Evolutionary conservation across 2,888 invertebrate genomes (phyloP).

Genomic region (Philaethria dido): DNA sequence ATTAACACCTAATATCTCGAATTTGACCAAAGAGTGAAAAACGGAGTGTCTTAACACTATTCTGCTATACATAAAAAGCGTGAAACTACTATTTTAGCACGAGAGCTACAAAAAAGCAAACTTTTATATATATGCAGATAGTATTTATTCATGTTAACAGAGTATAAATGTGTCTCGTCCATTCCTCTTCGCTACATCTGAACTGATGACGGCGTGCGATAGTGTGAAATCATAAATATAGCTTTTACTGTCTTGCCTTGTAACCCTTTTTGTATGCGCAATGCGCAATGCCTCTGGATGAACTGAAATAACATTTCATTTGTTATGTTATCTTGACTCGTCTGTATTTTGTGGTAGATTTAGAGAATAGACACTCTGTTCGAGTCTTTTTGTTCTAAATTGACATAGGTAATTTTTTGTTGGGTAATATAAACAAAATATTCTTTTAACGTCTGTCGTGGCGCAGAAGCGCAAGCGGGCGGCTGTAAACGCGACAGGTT

Average conservation of each 20-base stretch:
- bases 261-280: constrained; percentile 51
- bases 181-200: constrained; percentile 45
- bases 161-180: constrained; percentile 45
- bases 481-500: too few relatives aligned
- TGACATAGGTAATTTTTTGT: too few relatives aligned
- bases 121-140: constrained; percentile 30
- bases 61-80: too few relatives aligned
- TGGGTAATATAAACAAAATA: too few relatives aligned
- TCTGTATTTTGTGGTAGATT: not conserved
- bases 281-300: constrained; percentile 45
- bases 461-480: too few relatives aligned
- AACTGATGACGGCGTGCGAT: constrained; percentile 66
- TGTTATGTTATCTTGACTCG: constrained; percentile 17
- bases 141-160: constrained; percentile 36
- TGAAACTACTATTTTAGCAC: too few relatives aligned
- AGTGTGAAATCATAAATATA: constrained; percentile 76
- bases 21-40: not conserved
- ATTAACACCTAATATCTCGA: not conserved
- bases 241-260: constrained; percentile 56
- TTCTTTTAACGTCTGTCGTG: too few relatives aligned
- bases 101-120: not conserved
- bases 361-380: not conserved
- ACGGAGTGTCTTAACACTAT: not conserved
- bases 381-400: too few relatives aligned
- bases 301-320: constrained; percentile 45